Conservation (phyloP, 2,797 vertebrate species). For the Pseudotriccus pelzelni region DNA sequence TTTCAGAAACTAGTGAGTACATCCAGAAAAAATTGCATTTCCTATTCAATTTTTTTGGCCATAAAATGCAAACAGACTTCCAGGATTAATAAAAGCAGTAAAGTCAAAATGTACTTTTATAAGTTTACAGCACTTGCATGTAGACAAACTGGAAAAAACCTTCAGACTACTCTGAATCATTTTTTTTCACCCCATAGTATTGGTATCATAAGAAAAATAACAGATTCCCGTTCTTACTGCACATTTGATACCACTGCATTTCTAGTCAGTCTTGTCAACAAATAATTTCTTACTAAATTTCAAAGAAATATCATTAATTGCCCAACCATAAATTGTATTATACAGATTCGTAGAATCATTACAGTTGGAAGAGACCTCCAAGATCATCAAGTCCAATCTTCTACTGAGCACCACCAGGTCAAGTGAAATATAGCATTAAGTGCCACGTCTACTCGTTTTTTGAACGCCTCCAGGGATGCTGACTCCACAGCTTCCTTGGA, state of each 20-base stretch:
- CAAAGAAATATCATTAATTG: neutral
- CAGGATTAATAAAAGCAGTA: neutral
- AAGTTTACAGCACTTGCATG: neutral
- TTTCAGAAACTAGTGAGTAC: neutral
- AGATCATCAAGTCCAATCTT: no score
- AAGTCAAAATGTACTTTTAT: neutral
- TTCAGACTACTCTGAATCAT: neutral
- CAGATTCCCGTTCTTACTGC: neutral
- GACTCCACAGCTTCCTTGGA: no score
- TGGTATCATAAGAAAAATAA: neutral
- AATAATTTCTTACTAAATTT: neutral
- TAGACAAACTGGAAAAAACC: neutral
- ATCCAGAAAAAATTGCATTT: neutral
- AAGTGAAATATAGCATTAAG: neutral
- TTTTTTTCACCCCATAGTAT: neutral
- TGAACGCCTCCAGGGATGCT: neutral
- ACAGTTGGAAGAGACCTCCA: neutral
- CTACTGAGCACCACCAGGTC: accelerated
- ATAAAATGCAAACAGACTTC: neutral
- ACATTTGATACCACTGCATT: neutral
- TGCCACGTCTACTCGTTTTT: neutral
- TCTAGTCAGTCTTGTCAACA: neutral
- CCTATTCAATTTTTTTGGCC: neutral
- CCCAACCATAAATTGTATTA: neutral
- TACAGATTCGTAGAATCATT: neutral